Evolutionary conservation across 2,797 vertebrate genomes (phyloP), one percentile per base, ranked within the genome.

Genomic region (Holocentrus rufus): DNA sequence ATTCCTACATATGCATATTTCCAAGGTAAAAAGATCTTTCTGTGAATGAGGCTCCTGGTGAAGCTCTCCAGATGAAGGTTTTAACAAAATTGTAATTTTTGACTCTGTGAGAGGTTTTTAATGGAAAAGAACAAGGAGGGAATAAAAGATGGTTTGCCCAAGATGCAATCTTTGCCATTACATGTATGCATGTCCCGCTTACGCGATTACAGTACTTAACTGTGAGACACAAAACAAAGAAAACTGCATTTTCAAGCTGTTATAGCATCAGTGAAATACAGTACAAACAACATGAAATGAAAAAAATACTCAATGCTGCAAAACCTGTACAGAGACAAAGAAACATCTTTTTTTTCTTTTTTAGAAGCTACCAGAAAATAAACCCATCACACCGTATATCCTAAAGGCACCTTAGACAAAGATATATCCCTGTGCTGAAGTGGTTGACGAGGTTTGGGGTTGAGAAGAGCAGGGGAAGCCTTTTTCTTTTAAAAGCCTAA

Each of bases 331-430:
- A 83, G 71, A 79, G 52, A 56, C 72, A 80, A 49, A 82, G 65
- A 79, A 22, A 7, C 63, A 66, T 58, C 23, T 20, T 63, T 34
- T 34, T 34, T 34, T 34, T 34, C 7, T 34, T 34, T 5, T 5
- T 34, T 34, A 6, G 39, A 84, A 79, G 75, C 65, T 75, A 79
- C 47, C 71, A 47, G 11, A 76, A 82, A 81, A 83, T 70, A 83
- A 90, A 82, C 64, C 85, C 79, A 77, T 87, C 74, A 84, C 61
- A 83, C 68, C 80, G 79, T 85, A 78, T 62, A 83, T 87, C 79
- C 82, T 87, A 86, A 93, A 94, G 92, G 93, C 93, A 94, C 93
- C 87, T 82, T 89, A 90, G 82, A 92, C 79, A 74, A 88, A 90
- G 81, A 83, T 79, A 85, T 64, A 83, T 84, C 85, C 86, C 84